Evolutionary conservation across 2,888 invertebrate species (phyloP), one percentile per base, ranked within the genome.

Genomic region (Harpalus rubripes): DNA sequence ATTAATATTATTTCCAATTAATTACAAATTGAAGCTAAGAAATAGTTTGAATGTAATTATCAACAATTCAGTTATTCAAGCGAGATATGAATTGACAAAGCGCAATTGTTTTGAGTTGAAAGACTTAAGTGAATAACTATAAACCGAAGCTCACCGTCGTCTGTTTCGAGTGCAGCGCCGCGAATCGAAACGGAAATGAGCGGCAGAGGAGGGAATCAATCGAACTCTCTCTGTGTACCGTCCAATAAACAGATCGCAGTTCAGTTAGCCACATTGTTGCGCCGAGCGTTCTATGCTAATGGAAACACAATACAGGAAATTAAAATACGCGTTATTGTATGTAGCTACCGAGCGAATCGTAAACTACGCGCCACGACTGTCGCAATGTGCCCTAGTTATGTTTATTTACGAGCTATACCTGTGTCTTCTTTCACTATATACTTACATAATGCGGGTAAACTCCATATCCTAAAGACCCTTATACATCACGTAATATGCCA

Each of bases 271-370:
- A 80, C 80, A 80, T 68, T 68, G 59, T 58, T 82, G 74, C 82
- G 59, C 58, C 58, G 32, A 39, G 63, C 18, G 32, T 59, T 58
- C 58, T 79, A 72, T 82, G 82, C 39, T 90, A 90, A 91, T 90
- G 88, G 90, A 88, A 88, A 88, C 88, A 89, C 89, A 89, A 89
- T 89, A 90, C 91, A 91, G 91, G 91, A 91, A 91, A 91, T 91
- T 91, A 90, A 91, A 91, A 90, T 90, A 89, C 59, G 61, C 61
- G 80, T 80, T 80, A 61, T 80, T 80, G 80, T 80, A 61, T 41
- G 41, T 39, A 41, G 18, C 59, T 61, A 80, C 80, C 16, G 80
- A 18, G 39, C 41, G 61, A 61, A 80, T 61, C 39, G 63, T 80
- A 59, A 61, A 61, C 59, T 39, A 80, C 39, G 15, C 12, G 41